Conservation (phyloP, 2,797 vertebrate species). For the Enteromius fasciolatus region DNA sequence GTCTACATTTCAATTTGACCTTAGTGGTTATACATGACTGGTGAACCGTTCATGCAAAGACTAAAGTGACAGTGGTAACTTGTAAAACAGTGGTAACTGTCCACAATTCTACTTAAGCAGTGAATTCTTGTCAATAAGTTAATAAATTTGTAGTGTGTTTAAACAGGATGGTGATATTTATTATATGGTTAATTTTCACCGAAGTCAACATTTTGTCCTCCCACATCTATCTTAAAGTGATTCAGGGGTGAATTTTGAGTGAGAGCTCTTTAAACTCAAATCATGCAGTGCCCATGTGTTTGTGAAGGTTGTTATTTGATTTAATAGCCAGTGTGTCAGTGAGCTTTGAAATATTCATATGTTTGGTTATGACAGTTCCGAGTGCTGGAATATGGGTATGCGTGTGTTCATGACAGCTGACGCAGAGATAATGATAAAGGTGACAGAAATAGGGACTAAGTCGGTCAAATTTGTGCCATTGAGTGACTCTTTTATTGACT, state of each 20-base stretch:
- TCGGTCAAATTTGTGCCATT: slow-evolving; percentile 25
- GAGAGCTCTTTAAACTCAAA: slow-evolving; percentile 31
- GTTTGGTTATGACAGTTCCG: slow-evolving; percentile 34
- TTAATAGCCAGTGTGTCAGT: slow-evolving; percentile 41
- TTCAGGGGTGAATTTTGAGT: slow-evolving; percentile 18
- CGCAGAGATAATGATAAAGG: slow-evolving; percentile 37
- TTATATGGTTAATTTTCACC: not conserved
- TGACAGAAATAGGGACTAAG: slow-evolving; percentile 24
- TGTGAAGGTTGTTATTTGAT: slow-evolving; percentile 44
- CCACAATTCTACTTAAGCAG: not conserved
- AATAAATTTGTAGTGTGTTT: not conserved
- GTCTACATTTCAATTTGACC: slow-evolving; percentile 26
- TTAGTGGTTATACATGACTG: slow-evolving; percentile 7
- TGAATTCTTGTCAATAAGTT: not conserved
- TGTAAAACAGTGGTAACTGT: not conserved
- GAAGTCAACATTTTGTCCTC: not conserved
- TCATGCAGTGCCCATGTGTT: slow-evolving; percentile 15
- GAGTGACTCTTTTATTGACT: slow-evolving; percentile 42
- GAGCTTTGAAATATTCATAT: slow-evolving; percentile 43
- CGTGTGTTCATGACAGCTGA: slow-evolving; percentile 43
- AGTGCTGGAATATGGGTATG: slow-evolving; percentile 33
- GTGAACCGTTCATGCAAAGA: not conserved
- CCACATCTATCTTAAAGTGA: slow-evolving; percentile 11
- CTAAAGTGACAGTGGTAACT: not conserved
- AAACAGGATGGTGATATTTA: not conserved